These are phyloP conservation scores for Sus scrofa DNA, from an alignment of 2,113 vertebrate genomes.

Conservation along the genomic window T2T-Sscrofa CM000812.6:195756001-195756500, in stretches of 20 bases:
- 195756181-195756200: not conserved
- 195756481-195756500: not conserved
- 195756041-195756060: slow-evolving; percentile 1
- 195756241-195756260: slow-evolving; percentile 18
- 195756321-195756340: not conserved
- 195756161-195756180: not conserved
- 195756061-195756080: not conserved
- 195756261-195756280: slow-evolving; percentile 8
- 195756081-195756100: slow-evolving; percentile 19
- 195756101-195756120: not conserved
- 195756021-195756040: not conserved
- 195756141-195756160: slow-evolving; percentile 12
- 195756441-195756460: not conserved
- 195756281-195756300: not conserved
- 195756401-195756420: not conserved
- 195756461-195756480: not conserved
- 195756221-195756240: slow-evolving; percentile 29
- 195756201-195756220: slow-evolving; percentile 52
- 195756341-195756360: not conserved
- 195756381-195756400: not conserved
- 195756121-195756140: not conserved
- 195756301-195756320: not conserved
- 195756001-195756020: slow-evolving; percentile 19
- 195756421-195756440: not conserved
- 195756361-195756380: not conserved